phyloP scores from a whole-genome alignment of 2,113 vertebrate species.

The Delphinus delphis region DNA sequence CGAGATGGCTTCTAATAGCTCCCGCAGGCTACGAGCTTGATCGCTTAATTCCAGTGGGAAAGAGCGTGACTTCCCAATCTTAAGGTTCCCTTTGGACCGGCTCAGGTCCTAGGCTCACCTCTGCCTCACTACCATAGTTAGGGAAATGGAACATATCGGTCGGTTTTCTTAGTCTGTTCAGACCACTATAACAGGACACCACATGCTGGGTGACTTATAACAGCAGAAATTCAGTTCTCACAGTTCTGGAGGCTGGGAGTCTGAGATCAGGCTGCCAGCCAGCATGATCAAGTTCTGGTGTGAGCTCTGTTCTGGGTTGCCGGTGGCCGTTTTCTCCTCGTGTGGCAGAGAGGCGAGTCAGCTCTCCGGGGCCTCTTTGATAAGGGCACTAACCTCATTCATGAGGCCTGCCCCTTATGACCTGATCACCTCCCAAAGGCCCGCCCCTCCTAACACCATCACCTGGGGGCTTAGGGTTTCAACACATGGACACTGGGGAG shows the following conservation, averaged over 20 bases:
- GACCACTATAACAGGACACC: background rate
- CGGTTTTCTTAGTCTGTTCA: background rate
- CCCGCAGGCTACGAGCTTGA: fast-evolving
- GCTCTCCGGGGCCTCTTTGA: background rate
- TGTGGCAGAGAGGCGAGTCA: background rate
- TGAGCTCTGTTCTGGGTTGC: background rate
- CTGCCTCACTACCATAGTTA: fast-evolving
- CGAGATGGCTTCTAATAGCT: background rate
- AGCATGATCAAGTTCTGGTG: background rate
- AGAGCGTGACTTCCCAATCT: fast-evolving
- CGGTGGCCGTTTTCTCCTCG: background rate
- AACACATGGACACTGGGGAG: no score
- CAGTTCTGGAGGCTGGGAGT: background rate
- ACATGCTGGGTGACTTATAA: no score
- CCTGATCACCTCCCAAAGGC: background rate
- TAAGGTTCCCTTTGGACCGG: background rate
- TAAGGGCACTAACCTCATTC: background rate
- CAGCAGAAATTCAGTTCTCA: background rate
- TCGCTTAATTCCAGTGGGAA: background rate
- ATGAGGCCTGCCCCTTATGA: background rate
- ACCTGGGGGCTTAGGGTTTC: background rate
- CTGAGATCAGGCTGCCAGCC: background rate
- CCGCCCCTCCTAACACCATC: background rate
- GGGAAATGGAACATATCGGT: background rate
- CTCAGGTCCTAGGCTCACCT: no score